These are phyloP conservation scores for Heliconius cydno DNA, from an alignment of 2,888 invertebrate species.

Conservation along the genomic window DNA sequence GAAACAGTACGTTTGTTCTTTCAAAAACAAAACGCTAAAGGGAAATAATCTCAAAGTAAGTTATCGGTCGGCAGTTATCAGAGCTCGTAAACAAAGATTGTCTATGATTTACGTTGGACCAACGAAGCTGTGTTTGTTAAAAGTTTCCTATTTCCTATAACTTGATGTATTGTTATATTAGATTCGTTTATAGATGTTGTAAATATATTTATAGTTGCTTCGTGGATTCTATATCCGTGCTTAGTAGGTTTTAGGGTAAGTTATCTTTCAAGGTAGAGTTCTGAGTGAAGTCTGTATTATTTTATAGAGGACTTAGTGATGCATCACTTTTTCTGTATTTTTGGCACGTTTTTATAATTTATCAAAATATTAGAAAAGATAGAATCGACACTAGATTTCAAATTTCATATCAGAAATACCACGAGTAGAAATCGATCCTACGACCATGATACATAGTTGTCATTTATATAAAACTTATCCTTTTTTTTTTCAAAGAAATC, in stretches of 20 bases:
- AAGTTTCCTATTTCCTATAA: slow-evolving; percentile 27
- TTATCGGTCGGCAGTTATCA: slow-evolving; percentile 51
- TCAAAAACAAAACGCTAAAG: slow-evolving; percentile 28
- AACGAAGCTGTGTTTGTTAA: slow-evolving; percentile 44
- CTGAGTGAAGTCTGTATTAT: no score
- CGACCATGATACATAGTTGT: background rate
- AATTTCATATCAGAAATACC: background rate
- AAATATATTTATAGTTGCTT: background rate
- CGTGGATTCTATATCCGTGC: background rate
- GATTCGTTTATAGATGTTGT: background rate
- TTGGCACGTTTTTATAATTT: no score
- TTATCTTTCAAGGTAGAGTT: background rate
- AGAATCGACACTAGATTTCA: background rate
- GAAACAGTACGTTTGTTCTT: background rate
- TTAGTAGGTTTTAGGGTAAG: background rate
- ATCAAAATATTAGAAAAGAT: background rate
- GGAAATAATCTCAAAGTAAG: slow-evolving; percentile 36
- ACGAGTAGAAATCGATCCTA: background rate
- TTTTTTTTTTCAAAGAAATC: no score
- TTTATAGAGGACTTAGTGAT: no score
- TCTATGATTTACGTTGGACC: slow-evolving; percentile 55
- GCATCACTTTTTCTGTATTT: no score
- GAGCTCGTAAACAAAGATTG: slow-evolving; percentile 62
- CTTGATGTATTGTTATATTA: slow-evolving; percentile 15
- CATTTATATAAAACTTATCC: no score